Base-by-base conservation (phyloP, 1,140 invertebrate genomes). In the Conus ventricosus region DNA sequence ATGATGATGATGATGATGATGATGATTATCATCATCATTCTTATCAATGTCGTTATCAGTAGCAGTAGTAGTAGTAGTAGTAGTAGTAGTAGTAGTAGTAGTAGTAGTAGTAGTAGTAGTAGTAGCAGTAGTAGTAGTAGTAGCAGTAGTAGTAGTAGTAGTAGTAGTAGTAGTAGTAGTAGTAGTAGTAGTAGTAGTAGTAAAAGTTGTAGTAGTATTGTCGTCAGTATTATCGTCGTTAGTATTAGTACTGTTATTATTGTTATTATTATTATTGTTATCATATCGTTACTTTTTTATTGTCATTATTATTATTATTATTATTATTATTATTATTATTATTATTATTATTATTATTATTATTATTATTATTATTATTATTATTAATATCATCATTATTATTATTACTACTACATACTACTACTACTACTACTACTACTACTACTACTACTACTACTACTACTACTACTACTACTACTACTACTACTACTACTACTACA, bases 321-420 rank as follows among this genome's bases (percentile, higher is more conserved):
- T n/a, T 71, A 71, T n/a, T 71, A 71, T n/a, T 71, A 71, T n/a
- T 71, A 71, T n/a, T 71, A 71, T n/a, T 71, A 71, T n/a, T 71
- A 71, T n/a, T 71, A 71, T n/a, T 71, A 71, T n/a, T 71, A 71
- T n/a, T 71, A 71, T n/a, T 71, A 71, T n/a, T 71, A 71, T n/a
- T 71, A 71, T n/a, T 71, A 71, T n/a, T 71, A 71, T n/a, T 71
- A 71, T n/a, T 17, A 71, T n/a, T 71, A 71, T n/a, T 71, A 71
- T n/a, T 71, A 71, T n/a, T 71, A 71, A 15, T 71, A 71, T n/a
- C n/a, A 71, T n/a, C n/a, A 71, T n/a, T 71, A 71, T n/a, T 71
- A 71, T n/a, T 71, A n/a, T n/a, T n/a, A n/a, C n/a, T n/a, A n/a
- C n/a, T n/a, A n/a, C n/a, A n/a, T n/a, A n/a, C n/a, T n/a, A 71